Base-by-base conservation (phyloP, 2,797 vertebrate species). In the Pyrocephalus nanus region DNA sequence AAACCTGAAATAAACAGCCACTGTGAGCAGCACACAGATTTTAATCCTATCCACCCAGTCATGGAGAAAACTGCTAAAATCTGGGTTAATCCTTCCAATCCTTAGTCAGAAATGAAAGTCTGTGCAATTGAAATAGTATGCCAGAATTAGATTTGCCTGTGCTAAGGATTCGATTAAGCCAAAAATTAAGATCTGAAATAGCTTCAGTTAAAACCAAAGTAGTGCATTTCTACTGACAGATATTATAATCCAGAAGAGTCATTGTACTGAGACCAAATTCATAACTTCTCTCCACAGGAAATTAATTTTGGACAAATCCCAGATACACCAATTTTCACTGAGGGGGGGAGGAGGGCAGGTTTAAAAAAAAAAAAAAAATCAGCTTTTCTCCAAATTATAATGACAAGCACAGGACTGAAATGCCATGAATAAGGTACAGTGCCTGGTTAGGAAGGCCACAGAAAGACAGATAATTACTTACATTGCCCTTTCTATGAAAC, bases 111-210 rank as follows among this genome's bases (percentile, higher is more conserved):
- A 96, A 94, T 40, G 30, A 89, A 93, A 96, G 78, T 88, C 72
- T 53, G 66, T 89, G 78, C 36, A 85, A 48, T 85, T 88, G 71
- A 62, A 96, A 92, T 70, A 89, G 90, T 85, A 72, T 80, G 90
- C 88, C 95, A 96, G 80, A 79, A 87, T 78, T 75, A 96, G 65
- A 93, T 86, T 91, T 85, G 62, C 82, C 94, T 92, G 64, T 92
- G 90, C 82, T 58, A 43, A 87, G 76, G 53, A 87, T 77, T 92
- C 30, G n/a, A 96, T 72, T 96, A 91, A 92, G 70, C 74, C 83
- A 95, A 96, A 96, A 96, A 90, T 89, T 70, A 95, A 96, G 86
- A 91, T 91, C 73, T 73, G 90, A 96, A 96, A 95, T 86, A 81
- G 76, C 42, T 92, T 83, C 91, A 81, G 88, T 90, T 86, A 92